Evolutionary conservation across 2,888 invertebrate species (phyloP).

Genomic region (Leuctra nigra): DNA sequence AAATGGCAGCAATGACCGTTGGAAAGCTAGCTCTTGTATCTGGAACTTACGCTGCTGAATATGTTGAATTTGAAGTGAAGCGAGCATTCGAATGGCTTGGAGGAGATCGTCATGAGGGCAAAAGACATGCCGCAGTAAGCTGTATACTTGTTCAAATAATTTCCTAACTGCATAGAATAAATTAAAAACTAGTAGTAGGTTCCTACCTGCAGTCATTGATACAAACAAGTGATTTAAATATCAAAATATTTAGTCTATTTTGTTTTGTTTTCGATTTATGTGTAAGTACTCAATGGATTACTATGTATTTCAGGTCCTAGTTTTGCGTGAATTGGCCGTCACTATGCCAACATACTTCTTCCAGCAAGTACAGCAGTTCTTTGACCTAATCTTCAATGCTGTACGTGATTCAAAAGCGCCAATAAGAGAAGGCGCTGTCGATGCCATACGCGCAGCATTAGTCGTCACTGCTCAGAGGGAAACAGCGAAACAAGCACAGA

Average conservation of each 20-base stretch:
- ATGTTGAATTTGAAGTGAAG: constrained; percentile 97
- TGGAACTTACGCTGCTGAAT: constrained; percentile 91
- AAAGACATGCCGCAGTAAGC: constrained; percentile 79
- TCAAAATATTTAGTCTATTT: constrained; percentile 15
- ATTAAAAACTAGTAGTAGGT: too few relatives aligned
- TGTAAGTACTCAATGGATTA: too few relatives aligned
- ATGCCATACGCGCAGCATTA: constrained; percentile 89
- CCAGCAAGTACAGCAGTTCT: constrained; percentile 87
- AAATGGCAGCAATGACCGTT: constrained; percentile 91
- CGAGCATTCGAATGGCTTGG: constrained; percentile 93
- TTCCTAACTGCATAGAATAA: too few relatives aligned
- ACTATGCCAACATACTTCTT: constrained; percentile 97
- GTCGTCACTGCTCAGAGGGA: constrained; percentile 95
- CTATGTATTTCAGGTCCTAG: constrained; percentile 63
- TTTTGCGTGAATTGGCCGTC: constrained; percentile 87
- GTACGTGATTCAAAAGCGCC: constrained; percentile 85
- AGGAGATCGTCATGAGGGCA: constrained; percentile 83
- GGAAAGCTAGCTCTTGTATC: constrained; percentile 87
- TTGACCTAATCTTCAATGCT: constrained; percentile 88
- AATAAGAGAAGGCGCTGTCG: constrained; percentile 88
- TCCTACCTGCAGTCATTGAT: too few relatives aligned
- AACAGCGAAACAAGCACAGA: constrained; percentile 85
- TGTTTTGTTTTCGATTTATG: constrained; percentile 27
- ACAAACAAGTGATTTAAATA: background rate
- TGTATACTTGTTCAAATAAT: too few relatives aligned